These are phyloP conservation scores for Acheta domesticus DNA, from an alignment of 2,888 invertebrate genomes.

Conservation along the genomic window DNA sequence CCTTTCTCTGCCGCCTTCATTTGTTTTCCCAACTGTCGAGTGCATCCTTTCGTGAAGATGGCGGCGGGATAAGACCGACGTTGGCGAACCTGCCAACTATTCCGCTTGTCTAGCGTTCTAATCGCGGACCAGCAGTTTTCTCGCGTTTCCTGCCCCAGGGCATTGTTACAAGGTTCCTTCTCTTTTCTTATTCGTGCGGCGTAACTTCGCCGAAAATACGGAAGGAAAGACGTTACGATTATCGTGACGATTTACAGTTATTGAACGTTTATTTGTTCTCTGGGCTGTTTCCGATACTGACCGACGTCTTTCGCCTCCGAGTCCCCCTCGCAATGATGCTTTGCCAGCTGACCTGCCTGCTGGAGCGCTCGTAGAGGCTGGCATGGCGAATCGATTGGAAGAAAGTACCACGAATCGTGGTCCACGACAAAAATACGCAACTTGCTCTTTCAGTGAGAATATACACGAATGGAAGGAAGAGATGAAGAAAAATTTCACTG, in stretches of 20 bases:
- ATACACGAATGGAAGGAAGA: too few relatives aligned
- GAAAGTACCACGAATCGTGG: too few relatives aligned
- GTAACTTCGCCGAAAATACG: background rate
- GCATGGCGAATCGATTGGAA: too few relatives aligned
- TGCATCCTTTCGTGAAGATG: slow-evolving; percentile 18
- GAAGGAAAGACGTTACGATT: slow-evolving; percentile 4
- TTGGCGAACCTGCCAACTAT: slow-evolving; percentile 18
- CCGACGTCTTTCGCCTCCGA: too few relatives aligned
- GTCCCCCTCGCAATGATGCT: too few relatives aligned
- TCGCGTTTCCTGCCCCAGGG: background rate
- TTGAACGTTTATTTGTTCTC: slow-evolving; percentile 7
- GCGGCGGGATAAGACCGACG: background rate
- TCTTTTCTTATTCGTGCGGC: background rate
- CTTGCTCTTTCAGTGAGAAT: too few relatives aligned
- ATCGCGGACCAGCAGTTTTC: slow-evolving; percentile 4
- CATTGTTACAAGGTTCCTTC: background rate
- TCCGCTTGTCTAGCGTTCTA: background rate
- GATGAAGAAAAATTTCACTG: too few relatives aligned
- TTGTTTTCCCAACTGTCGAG: slow-evolving; percentile 18
- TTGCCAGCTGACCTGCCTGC: too few relatives aligned
- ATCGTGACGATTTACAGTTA: background rate
- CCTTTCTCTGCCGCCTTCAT: background rate
- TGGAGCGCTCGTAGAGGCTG: too few relatives aligned
- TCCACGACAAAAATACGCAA: too few relatives aligned
- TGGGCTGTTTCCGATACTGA: background rate